phyloP scores from a whole-genome alignment of 2,797 vertebrate genomes.

The Ficedula albicollis region DNA sequence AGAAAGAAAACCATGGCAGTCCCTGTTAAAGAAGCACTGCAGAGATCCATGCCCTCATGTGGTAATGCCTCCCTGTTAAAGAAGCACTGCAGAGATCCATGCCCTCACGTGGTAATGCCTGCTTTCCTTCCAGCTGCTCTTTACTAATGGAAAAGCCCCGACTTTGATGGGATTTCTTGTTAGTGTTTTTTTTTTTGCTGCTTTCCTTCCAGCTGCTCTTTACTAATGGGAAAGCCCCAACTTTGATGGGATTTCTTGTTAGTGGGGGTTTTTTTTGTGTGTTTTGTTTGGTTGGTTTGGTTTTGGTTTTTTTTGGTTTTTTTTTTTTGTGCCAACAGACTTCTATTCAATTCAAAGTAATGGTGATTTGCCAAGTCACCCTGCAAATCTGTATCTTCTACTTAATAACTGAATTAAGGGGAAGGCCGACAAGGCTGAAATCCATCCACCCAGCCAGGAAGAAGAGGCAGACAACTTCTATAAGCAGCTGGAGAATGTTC shows the following conservation, averaged over 20 bases:
- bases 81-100: fast-evolving
- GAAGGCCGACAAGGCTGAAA: no score
- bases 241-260: fast-evolving
- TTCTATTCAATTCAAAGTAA: background rate
- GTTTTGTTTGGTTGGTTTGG: no score
- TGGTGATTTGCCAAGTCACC: background rate
- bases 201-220: background rate
- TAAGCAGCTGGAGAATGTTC: no score
- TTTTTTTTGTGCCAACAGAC: background rate
- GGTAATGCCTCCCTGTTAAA: background rate
- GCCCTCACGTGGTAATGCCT: background rate
- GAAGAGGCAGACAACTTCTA: no score
- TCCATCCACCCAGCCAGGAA: no score
- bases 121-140: background rate
- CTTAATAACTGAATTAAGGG: background rate
- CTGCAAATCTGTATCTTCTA: background rate
- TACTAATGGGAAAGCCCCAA: background rate
- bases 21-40: background rate
- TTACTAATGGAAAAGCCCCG: background rate
- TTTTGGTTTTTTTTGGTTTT: no score
- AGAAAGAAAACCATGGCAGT: background rate
- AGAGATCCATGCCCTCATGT: background rate
- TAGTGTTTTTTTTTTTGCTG: background rate
- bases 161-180: fast-evolving
- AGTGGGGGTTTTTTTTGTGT: background rate